phyloP scores from a whole-genome alignment of 2,113 vertebrate species.

The Periophthalmodon schlosseri region DNA sequence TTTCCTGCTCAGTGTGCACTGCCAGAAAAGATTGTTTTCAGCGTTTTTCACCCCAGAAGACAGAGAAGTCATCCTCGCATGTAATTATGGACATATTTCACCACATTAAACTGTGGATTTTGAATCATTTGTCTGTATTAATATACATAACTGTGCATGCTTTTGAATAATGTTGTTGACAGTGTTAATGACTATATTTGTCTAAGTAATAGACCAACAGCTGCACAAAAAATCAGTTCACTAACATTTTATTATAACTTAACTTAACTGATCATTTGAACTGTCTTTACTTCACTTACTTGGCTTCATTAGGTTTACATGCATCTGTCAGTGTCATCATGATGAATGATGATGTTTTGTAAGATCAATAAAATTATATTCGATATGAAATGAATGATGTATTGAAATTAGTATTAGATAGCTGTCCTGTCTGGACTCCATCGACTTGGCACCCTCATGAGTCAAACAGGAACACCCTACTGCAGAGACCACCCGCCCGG shows the following conservation, averaged over 20 bases:
- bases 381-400: conserved; percentile 21
- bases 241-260: neutral
- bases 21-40: neutral
- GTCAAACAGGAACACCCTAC: conserved; percentile 16
- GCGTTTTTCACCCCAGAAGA: conserved; percentile 23
- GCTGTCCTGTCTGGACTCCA: conserved; percentile 13
- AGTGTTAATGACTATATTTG: neutral
- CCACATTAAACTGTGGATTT: neutral
- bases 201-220: conserved; percentile 1
- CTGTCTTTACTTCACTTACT: too few species aligned
- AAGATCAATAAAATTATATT: too few species aligned
- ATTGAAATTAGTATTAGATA: conserved; percentile 19
- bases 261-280: too few species aligned
- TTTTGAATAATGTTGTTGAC: neutral
- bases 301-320: too few species aligned
- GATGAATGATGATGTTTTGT: too few species aligned
- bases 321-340: too few species aligned
- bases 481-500: conserved; percentile 44
- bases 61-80: neutral
- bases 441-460: conserved; percentile 48
- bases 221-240: neutral
- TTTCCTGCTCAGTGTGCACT: conserved; percentile 17
- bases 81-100: neutral
- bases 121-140: neutral
- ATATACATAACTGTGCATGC: neutral